Conservation (phyloP, 1,140 invertebrate species). For the Odontomachus brunneus region DNA sequence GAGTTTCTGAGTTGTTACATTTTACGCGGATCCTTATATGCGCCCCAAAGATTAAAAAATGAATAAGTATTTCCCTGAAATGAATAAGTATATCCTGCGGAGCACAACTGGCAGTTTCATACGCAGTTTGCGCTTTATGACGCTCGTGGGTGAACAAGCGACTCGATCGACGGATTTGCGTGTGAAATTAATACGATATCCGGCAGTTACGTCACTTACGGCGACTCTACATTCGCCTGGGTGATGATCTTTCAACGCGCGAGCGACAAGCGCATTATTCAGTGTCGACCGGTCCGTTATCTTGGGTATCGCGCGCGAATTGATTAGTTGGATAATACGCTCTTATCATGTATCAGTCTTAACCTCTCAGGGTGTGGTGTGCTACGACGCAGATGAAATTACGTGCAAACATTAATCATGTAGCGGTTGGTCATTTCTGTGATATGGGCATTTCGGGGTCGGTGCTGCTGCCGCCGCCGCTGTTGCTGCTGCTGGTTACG, state of each 20-base stretch:
- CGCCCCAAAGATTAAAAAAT: too few relatives aligned
- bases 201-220: constrained; percentile 27
- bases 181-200: background rate
- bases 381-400: constrained; percentile 68
- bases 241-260: background rate
- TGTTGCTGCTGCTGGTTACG: background rate
- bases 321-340: constrained; percentile 56
- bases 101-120: too few relatives aligned
- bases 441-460: constrained; percentile 46
- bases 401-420: constrained; percentile 69
- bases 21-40: too few relatives aligned
- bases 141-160: background rate
- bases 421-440: constrained; percentile 61
- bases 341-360: constrained; percentile 70
- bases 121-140: background rate
- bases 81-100: too few relatives aligned
- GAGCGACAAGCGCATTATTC: constrained; percentile 30
- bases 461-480: too few relatives aligned
- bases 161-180: background rate
- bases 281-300: constrained; percentile 39
- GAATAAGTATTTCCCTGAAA: too few relatives aligned
- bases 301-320: constrained; percentile 41
- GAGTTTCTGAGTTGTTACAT: too few relatives aligned
- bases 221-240: constrained; percentile 21
- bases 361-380: constrained; percentile 54